Base-by-base conservation (phyloP, 2,113 vertebrate genomes). In the Calonectris borealis region DNA sequence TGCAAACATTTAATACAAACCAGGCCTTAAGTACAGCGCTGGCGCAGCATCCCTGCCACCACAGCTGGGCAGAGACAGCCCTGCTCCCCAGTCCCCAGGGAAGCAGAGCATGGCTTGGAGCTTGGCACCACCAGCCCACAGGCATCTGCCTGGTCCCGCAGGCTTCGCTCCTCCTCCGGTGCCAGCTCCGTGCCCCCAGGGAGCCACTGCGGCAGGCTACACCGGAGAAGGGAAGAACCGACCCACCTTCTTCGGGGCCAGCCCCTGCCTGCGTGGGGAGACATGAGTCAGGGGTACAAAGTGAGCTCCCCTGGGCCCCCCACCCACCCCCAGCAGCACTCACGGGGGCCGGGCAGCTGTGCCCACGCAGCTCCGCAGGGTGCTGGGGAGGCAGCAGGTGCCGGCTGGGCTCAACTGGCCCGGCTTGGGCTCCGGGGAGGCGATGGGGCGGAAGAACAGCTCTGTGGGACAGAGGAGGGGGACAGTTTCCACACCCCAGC, bases 371-470 rank as follows among this genome's bases (percentile, higher is more conserved):
- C 91, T 98, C 78, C 81, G 94, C 77, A 98, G 97, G 52, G 92
- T 89, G 38, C 93, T 92, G 40, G 96, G 97, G 31, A 98, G 81
- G 31, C 98, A 98, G 84, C 97, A 97, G 34, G 78, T 61, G 22
- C 81, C 76, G 0, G 55, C 86, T 14, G 95, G 64, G 62, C 83
- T 96, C 86, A 97, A 94, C 71, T 88, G 84, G 68, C 91, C 93
- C 2, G 58, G 46, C 44, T 83, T 98, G 44, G 97, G 40, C 92
- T 99, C 98, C 0, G 95, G 97, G 65, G 98, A 98, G 1, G 97
- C 83, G 25, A 98, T 3, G 0, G 98, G 98, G n/a, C 65, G 65
- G 72, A 98, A 98, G 40, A 98, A 81, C 0, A 44, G 70, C 68
- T 96, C 98, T 98, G 83, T 3, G 14, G 77, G 69, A 65, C 21